Evolutionary conservation across 2,797 vertebrate genomes (phyloP).

Genomic region (Sus cebifrons): DNA sequence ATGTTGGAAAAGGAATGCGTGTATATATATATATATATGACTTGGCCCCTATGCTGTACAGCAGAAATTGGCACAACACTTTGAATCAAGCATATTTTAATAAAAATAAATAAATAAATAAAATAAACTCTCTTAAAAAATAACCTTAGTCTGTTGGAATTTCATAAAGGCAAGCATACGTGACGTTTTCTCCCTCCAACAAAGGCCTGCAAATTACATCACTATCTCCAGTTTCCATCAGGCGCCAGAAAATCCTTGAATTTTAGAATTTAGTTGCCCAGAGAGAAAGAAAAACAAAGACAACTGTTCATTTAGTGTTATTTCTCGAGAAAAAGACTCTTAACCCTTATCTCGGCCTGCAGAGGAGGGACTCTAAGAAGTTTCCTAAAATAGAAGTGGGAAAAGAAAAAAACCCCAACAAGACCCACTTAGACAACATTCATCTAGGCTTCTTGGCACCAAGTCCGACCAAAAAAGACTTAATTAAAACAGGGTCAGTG

Average conservation of each 20-base stretch:
- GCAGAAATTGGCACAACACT: too few species aligned
- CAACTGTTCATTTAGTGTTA: constrained; percentile 71
- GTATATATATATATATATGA: too few species aligned
- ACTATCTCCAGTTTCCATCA: constrained; percentile 75
- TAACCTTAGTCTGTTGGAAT: constrained; percentile 27
- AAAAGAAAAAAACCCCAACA: not conserved
- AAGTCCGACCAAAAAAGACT: constrained; percentile 69
- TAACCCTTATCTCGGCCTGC: constrained; percentile 73
- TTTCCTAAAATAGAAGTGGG: constrained; percentile 80
- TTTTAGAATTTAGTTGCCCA: constrained; percentile 80
- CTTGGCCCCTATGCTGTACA: too few species aligned
- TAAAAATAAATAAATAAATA: too few species aligned
- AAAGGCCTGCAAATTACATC: constrained; percentile 75
- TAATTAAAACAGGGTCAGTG: constrained; percentile 83
- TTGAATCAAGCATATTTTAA: too few species aligned
- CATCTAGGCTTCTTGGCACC: constrained; percentile 72
- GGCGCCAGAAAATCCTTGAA: constrained; percentile 72
- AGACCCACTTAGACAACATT: constrained; percentile 58
- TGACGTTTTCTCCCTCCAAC: constrained; percentile 46
- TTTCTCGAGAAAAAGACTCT: constrained; percentile 74
- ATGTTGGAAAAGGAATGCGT: too few species aligned
- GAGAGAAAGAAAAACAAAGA: constrained; percentile 76
- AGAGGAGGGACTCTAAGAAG: constrained; percentile 67
- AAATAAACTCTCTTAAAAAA: too few species aligned
- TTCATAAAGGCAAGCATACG: constrained; percentile 52